These are phyloP conservation scores for Podarcis siculus DNA, from an alignment of 2,797 vertebrate genomes.

Conservation along the genomic window DNA sequence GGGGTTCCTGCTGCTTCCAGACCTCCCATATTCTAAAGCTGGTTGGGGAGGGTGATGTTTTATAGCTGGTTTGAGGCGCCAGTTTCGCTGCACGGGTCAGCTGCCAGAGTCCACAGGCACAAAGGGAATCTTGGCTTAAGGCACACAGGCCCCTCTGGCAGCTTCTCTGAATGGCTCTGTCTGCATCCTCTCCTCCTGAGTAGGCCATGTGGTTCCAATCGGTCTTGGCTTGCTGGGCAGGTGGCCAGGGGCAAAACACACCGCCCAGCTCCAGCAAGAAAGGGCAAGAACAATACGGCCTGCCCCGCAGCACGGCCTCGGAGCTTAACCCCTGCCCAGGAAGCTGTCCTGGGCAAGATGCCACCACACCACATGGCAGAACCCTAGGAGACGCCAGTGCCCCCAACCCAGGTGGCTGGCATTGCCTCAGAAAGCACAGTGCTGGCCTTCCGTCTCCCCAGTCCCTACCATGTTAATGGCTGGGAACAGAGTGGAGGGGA, in stretches of 20 bases:
- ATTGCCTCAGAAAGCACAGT: neutral
- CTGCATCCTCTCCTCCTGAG: neutral
- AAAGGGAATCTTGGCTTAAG: neutral
- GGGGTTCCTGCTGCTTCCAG: neutral
- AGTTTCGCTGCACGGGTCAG: neutral
- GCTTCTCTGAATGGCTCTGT: neutral
- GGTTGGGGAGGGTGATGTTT: neutral
- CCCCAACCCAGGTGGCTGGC: neutral
- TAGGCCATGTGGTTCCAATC: neutral
- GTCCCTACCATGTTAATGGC: neutral
- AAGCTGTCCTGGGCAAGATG: neutral
- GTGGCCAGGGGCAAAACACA: neutral
- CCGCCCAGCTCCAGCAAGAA: neutral
- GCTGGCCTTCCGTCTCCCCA: neutral
- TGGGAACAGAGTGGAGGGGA: neutral
- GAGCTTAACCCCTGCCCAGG: neutral
- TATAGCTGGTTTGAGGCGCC: neutral
- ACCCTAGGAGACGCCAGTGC: neutral
- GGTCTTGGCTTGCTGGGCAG: neutral
- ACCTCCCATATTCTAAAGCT: neutral
- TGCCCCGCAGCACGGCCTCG: neutral
- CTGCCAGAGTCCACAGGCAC: conserved; percentile 1
- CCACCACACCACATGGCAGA: neutral
- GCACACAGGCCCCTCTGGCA: neutral
- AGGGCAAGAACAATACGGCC: neutral